These are phyloP conservation scores for Stenichneumon culpator DNA, from an alignment of 2,888 invertebrate genomes.

Conservation along the genomic window DNA sequence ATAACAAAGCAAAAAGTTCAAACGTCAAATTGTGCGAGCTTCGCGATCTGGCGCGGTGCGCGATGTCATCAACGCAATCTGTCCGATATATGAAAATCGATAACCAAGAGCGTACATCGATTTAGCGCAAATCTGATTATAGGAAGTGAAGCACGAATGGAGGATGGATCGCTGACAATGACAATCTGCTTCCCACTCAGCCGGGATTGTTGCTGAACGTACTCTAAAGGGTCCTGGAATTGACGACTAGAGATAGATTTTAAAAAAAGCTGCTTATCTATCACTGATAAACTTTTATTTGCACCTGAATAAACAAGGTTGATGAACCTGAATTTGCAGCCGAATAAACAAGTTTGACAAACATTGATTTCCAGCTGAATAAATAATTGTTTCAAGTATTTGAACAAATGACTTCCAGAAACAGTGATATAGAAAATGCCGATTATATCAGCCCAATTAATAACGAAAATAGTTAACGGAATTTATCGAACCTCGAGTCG, in stretches of 20 bases:
- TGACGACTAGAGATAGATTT: not conserved
- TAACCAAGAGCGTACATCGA: too few relatives aligned
- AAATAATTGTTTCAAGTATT: not conserved
- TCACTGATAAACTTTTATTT: not conserved
- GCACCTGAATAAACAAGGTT: not conserved
- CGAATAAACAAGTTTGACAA: not conserved
- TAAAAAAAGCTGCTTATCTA: not conserved
- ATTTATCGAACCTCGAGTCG: not conserved
- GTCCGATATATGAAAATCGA: too few relatives aligned
- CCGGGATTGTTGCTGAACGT: too few relatives aligned
- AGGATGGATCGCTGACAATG: too few relatives aligned
- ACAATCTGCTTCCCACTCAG: too few relatives aligned
- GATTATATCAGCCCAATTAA: not conserved
- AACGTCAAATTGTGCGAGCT: too few relatives aligned
- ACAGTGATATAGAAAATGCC: too few relatives aligned
- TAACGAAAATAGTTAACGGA: not conserved
- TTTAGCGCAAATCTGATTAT: too few relatives aligned
- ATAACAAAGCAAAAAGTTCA: too few relatives aligned
- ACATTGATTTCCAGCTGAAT: not conserved
- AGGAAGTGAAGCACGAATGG: too few relatives aligned
- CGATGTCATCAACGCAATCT: too few relatives aligned
- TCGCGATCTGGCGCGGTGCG: too few relatives aligned
- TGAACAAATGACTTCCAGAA: not conserved
- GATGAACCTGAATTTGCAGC: not conserved
- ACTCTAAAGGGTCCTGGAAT: not conserved